Percentiles rank a stretch among this genome's conserved stretches.
Conservation (phyloP, 2,888 invertebrate genomes). For the Adelognathus sp. region DNA sequence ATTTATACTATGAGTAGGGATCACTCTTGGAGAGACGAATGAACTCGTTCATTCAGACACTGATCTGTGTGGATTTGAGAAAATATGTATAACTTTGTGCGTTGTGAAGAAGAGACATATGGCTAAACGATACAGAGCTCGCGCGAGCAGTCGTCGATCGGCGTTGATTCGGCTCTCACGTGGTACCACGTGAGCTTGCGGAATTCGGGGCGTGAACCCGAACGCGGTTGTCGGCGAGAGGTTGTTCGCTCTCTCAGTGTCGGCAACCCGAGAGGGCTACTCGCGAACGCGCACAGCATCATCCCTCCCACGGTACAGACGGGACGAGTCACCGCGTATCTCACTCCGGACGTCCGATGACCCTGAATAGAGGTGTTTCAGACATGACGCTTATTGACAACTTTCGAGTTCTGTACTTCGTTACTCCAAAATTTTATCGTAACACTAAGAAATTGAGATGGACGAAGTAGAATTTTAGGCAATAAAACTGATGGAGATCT, state of each 20-base stretch:
- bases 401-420: background rate
- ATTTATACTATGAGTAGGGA: too few relatives aligned
- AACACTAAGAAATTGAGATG: too few relatives aligned
- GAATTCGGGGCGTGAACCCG: conserved; percentile 49
- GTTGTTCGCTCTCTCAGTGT: conserved; percentile 5
- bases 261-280: conserved; percentile 17
- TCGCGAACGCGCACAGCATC: background rate
- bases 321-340: background rate
- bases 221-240: background rate
- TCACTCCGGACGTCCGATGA: conserved; percentile 36
- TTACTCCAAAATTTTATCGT: background rate
- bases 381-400: conserved; percentile 8
- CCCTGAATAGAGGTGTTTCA: conserved; percentile 16
- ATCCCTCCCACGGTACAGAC: conserved; percentile 8
- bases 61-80: too few relatives aligned
- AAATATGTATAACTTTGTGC: too few relatives aligned
- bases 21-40: too few relatives aligned
- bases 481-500: too few relatives aligned
- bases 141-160: background rate
- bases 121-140: conserved; percentile 16
- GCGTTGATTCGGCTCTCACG: conserved; percentile 1
- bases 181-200: conserved; percentile 38
- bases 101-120: background rate
- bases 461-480: too few relatives aligned
- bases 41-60: too few relatives aligned